These are phyloP conservation scores for Margarornis squamiger DNA, from an alignment of 2,797 vertebrate species.

Conservation along the genomic window DNA sequence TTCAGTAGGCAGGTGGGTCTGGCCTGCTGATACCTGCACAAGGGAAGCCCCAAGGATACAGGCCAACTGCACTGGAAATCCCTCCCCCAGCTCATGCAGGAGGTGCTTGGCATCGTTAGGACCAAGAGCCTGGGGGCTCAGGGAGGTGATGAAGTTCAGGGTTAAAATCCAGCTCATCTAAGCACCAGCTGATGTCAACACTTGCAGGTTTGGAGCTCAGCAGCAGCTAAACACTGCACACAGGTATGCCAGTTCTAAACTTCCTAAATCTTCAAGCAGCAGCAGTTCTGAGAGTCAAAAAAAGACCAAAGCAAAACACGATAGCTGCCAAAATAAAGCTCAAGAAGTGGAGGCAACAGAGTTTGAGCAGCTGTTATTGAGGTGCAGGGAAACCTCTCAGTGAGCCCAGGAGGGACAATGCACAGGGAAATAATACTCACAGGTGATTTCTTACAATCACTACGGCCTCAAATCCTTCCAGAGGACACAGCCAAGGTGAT, in stretches of 20 bases:
- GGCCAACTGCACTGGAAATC: neutral
- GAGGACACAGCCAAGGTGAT: neutral
- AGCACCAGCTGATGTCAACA: accelerated
- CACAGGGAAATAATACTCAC: neutral
- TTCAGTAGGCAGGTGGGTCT: neutral
- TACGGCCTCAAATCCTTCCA: neutral
- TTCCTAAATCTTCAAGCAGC: neutral
- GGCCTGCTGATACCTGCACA: neutral
- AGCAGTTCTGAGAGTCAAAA: neutral
- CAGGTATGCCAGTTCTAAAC: neutral
- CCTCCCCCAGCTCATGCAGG: accelerated
- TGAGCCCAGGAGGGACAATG: neutral
- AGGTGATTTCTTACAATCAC: neutral
- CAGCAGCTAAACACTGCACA: neutral
- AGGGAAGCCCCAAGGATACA: accelerated
- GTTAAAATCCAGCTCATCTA: neutral
- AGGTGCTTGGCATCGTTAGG: accelerated
- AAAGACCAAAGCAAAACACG: neutral
- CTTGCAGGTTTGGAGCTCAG: no score
- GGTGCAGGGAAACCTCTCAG: neutral
- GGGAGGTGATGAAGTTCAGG: neutral
- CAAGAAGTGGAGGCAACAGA: neutral
- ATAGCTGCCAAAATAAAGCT: neutral
- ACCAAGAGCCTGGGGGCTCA: neutral
- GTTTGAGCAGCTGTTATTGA: accelerated